phyloP scores from a whole-genome alignment of 2,888 invertebrate genomes.

The Eristalinus sepulchralis region DNA sequence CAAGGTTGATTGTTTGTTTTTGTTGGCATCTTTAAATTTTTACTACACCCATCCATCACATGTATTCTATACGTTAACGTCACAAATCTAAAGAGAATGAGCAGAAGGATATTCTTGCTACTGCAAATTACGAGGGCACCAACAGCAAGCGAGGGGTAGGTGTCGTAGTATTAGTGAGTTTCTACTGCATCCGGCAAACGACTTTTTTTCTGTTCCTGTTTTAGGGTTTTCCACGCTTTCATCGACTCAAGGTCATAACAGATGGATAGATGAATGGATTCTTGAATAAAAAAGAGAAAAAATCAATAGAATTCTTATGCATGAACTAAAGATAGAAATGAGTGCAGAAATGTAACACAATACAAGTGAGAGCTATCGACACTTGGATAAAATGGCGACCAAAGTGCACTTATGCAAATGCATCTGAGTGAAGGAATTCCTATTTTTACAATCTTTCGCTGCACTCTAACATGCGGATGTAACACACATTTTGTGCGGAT shows the following conservation, averaged over 20 bases:
- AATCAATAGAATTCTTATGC: constrained; percentile 55
- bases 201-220: constrained; percentile 26
- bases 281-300: constrained; percentile 27
- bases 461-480: not conserved
- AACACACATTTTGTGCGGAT: not conserved
- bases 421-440: not conserved
- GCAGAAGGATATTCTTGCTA: constrained; percentile 44
- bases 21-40: constrained; percentile 55
- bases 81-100: constrained; percentile 50
- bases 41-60: constrained; percentile 57
- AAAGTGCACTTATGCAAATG: not conserved
- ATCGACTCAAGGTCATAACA: constrained; percentile 59
- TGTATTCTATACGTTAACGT: constrained; percentile 32
- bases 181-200: constrained; percentile 25
- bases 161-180: constrained; percentile 22
- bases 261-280: constrained; percentile 59
- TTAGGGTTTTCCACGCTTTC: constrained; percentile 49
- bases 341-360: constrained; percentile 6
- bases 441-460: not conserved
- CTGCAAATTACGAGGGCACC: constrained; percentile 51
- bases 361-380: constrained; percentile 51
- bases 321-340: constrained; percentile 53
- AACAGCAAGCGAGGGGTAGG: constrained; percentile 28
- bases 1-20: constrained; percentile 45
- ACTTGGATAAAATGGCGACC: constrained; percentile 29